Evolutionary conservation across 2,888 invertebrate species (phyloP).

Genomic region (Lissocephala sabroskyi): DNA sequence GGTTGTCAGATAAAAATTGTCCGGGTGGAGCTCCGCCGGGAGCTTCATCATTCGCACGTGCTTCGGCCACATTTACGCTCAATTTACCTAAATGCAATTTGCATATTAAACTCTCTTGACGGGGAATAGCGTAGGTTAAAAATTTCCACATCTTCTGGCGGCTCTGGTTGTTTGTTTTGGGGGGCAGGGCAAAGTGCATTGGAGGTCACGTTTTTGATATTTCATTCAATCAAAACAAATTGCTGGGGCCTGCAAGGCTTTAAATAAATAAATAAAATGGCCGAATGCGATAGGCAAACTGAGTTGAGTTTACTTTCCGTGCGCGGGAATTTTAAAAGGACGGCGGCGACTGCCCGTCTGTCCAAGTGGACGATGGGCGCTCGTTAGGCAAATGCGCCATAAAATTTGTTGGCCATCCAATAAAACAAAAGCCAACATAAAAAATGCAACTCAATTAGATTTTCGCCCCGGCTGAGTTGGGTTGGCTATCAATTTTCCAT

Average conservation of each 20-base stretch:
- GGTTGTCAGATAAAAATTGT: too few species aligned
- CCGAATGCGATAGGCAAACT: slow-evolving; percentile 16
- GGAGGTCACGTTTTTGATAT: slow-evolving; percentile 63
- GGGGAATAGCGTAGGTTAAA: not conserved
- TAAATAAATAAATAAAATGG: slow-evolving; percentile 51
- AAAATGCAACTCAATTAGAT: slow-evolving; percentile 38
- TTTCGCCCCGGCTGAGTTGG: too few species aligned
- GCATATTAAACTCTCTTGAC: slow-evolving; percentile 32
- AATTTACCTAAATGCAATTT: slow-evolving; percentile 50
- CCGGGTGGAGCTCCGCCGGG: not conserved
- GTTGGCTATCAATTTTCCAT: too few species aligned
- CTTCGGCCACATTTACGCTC: slow-evolving; percentile 48
- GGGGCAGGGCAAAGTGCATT: slow-evolving; percentile 24
- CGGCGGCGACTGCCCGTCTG: too few species aligned
- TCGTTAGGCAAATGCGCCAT: slow-evolving; percentile 48
- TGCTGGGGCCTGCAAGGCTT: slow-evolving; percentile 35
- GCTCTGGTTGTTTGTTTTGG: slow-evolving; percentile 6
- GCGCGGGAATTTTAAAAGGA: slow-evolving; percentile 10
- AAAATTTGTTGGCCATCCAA: slow-evolving; percentile 33
- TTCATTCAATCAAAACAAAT: slow-evolving; percentile 66
- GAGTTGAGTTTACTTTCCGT: slow-evolving; percentile 24
- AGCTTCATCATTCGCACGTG: slow-evolving; percentile 54
- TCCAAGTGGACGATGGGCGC: slow-evolving; percentile 18
- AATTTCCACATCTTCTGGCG: slow-evolving; percentile 24
- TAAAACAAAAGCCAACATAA: too few species aligned